These are phyloP conservation scores for Alouatta caraya DNA, from an alignment of 2,797 vertebrate genomes.

Conservation along the genomic window DNA sequence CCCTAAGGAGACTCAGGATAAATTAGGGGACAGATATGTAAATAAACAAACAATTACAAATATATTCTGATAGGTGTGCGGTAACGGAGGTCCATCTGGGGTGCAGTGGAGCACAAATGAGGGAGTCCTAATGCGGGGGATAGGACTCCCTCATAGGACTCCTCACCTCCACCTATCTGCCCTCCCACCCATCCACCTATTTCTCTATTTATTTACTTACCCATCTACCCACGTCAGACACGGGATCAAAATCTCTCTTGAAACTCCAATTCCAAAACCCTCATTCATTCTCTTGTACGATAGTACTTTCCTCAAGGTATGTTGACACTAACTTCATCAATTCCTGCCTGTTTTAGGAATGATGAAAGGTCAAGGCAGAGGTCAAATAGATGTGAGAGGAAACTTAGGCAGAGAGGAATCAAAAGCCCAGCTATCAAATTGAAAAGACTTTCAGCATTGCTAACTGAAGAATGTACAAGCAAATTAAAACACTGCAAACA, in stretches of 20 bases:
- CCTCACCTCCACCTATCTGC: no score
- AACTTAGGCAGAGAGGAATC: not conserved
- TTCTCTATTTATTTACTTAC: no score
- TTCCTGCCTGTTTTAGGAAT: no score
- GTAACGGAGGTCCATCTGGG: not conserved
- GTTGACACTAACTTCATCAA: no score
- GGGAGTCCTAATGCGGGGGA: fast-evolving
- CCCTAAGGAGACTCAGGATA: not conserved
- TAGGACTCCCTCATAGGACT: no score
- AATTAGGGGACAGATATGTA: not conserved
- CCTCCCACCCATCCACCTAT: no score
- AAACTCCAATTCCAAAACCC: no score
- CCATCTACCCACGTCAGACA: no score
- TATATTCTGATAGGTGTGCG: not conserved
- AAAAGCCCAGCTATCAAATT: not conserved
- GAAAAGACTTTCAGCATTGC: not conserved
- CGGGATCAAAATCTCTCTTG: no score
- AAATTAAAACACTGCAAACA: not conserved
- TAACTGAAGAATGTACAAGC: not conserved
- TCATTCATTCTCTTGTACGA: no score
- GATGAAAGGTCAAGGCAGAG: not conserved
- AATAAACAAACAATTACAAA: not conserved
- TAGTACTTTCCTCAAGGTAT: no score
- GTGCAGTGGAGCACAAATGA: not conserved
- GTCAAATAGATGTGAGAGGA: not conserved